A percentile compares a stretch with the other conserved stretches of the same genome.
Conservation (phyloP, 2,888 invertebrate genomes). For the Peribatodes rhomboidaria region DNA sequence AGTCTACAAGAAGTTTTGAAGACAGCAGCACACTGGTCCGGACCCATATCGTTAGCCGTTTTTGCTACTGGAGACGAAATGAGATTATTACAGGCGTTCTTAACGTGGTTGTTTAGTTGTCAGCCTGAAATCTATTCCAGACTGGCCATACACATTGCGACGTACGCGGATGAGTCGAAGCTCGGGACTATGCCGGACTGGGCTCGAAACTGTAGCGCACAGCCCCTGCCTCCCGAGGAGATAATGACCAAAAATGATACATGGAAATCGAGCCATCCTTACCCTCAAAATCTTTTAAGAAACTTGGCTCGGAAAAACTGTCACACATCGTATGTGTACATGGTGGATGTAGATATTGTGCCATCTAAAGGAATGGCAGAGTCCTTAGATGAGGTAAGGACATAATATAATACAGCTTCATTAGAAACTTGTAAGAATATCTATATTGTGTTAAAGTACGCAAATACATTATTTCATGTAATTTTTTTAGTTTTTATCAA, state of each 20-base stretch:
- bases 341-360: constrained; percentile 96
- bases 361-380: constrained; percentile 91
- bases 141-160: constrained; percentile 91
- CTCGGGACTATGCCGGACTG: constrained; percentile 88
- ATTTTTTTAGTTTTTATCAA: background rate
- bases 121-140: constrained; percentile 86
- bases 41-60: constrained; percentile 94
- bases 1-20: constrained; percentile 91
- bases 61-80: constrained; percentile 94
- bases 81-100: constrained; percentile 89
- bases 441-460: background rate
- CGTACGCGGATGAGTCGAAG: constrained; percentile 89
- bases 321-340: constrained; percentile 92
- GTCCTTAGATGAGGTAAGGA: constrained; percentile 86
- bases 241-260: constrained; percentile 88
- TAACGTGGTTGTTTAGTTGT: constrained; percentile 91
- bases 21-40: constrained; percentile 94
- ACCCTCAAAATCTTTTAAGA: constrained; percentile 96
- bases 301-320: constrained; percentile 95
- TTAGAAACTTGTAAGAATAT: background rate
- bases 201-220: constrained; percentile 89
- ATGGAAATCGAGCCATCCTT: constrained; percentile 92
- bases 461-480: background rate
- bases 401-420: no score
- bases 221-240: constrained; percentile 88